Percentiles rank a stretch among this genome's conserved stretches.
Conservation (phyloP, 2,113 vertebrate species). For the Tauraco erythrolophus region DNA sequence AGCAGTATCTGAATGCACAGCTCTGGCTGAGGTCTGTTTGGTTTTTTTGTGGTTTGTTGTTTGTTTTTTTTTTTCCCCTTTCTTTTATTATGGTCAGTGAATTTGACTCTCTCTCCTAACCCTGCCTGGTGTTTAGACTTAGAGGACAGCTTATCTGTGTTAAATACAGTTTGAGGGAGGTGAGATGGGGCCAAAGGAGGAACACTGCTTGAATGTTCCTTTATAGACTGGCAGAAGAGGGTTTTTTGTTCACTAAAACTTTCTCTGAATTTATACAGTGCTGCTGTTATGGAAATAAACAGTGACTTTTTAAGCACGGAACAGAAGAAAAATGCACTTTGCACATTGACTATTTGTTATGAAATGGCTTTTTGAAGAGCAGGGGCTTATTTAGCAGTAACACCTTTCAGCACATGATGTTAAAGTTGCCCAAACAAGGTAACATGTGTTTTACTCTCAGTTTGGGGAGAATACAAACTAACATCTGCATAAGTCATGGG, state of each 20-base stretch:
- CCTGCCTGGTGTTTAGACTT: background rate
- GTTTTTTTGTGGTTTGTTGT: background rate
- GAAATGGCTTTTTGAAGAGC: background rate
- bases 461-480: background rate
- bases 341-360: background rate
- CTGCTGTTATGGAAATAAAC: background rate
- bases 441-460: background rate
- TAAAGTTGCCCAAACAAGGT: background rate
- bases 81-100: background rate
- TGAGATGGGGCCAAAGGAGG: background rate
- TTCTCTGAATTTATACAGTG: background rate
- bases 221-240: background rate
- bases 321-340: background rate
- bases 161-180: background rate
- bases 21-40: background rate
- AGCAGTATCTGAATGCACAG: background rate
- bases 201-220: background rate
- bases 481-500: background rate
- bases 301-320: background rate
- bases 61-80: background rate
- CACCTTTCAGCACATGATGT: background rate
- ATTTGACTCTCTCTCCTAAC: background rate
- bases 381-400: background rate
- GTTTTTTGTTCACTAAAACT: background rate
- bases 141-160: background rate